These are phyloP conservation scores for Danaus melanippus DNA, from an alignment of 1,140 invertebrate genomes.

Conservation along the genomic window DNA sequence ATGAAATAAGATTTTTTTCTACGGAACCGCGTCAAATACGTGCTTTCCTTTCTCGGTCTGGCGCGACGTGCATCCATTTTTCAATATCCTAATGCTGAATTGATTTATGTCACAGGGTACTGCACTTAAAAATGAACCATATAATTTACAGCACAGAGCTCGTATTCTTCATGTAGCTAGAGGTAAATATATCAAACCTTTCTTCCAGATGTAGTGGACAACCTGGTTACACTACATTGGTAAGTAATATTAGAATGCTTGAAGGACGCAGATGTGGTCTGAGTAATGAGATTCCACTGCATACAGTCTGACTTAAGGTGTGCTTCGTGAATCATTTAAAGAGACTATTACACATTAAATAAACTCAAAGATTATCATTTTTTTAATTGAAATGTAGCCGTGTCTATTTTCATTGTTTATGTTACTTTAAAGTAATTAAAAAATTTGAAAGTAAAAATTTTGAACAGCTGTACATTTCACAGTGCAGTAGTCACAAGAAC, in stretches of 20 bases:
- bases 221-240: constrained; percentile 34
- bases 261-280: constrained; percentile 47
- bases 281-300: constrained; percentile 49
- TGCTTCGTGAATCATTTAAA: background rate
- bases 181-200: constrained; percentile 35
- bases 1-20: constrained; percentile 68
- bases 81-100: constrained; percentile 30
- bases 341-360: too few relatives aligned
- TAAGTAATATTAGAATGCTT: constrained; percentile 44
- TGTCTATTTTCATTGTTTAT: too few relatives aligned
- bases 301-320: constrained; percentile 36
- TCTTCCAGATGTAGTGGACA: constrained; percentile 41
- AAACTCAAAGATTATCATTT: too few relatives aligned
- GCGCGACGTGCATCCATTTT: constrained; percentile 66
- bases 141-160: background rate
- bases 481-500: constrained; percentile 26
- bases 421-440: too few relatives aligned
- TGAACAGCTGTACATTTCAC: constrained; percentile 16
- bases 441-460: too few relatives aligned
- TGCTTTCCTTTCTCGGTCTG: constrained; percentile 64
- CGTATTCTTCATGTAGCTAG: constrained; percentile 2
- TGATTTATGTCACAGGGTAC: constrained; percentile 23
- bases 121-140: constrained; percentile 18
- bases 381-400: too few relatives aligned
- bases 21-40: constrained; percentile 64